Base-by-base conservation (phyloP, 2,888 invertebrate genomes). In the Eristalis pertinax region DNA sequence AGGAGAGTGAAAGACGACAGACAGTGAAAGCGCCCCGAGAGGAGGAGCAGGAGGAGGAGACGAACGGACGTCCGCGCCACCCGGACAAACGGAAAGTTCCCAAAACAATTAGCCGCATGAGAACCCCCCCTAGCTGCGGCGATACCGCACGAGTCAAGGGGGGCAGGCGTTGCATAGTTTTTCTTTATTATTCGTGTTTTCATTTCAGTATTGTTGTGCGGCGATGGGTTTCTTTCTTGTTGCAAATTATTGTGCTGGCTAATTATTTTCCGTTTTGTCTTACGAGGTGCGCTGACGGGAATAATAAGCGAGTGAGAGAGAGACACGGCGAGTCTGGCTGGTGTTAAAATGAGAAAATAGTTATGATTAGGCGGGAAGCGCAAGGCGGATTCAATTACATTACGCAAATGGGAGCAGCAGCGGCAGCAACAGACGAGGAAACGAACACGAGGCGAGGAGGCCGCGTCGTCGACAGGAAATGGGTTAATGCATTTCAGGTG, bases 401-500 rank as follows among this genome's bases (percentile, higher is more conserved):
- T 72, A 76, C 68, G 68, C 68, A 83, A 77, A 68, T 58, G 83
- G 58, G 72, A 83, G 41, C 76, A 60, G 65, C 29, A 29, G 29
- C 29, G 4, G 26, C 26, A 32, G 32, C 32, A 32, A 8, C 32
- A 10, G 70, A 72, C 67, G 50, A 32, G 67, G 60, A 83, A 83
- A 68, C 41, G 32, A 72, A 50, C 41, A 77, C 56, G 38, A 41
- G 60, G 22, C 56, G 24, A 24, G 26, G 22, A 67, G 22, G 41
- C 13, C 32, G 26, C 35, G 22, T 22, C 22, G 43, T 11, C 70
- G 70, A 63, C 77, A 50, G 77, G 83, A 83, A 83, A 83, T 77
- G 73, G 77, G 83, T 83, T 83, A 83, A 83, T 83, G 77, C 83
- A 77, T 83, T 83, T 76, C 74, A 60, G 75, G 75, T 81, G 81